These are phyloP conservation scores for Balaenoptera acutorostrata DNA, from an alignment of 2,113 vertebrate genomes.

Conservation along the genomic window DNA sequence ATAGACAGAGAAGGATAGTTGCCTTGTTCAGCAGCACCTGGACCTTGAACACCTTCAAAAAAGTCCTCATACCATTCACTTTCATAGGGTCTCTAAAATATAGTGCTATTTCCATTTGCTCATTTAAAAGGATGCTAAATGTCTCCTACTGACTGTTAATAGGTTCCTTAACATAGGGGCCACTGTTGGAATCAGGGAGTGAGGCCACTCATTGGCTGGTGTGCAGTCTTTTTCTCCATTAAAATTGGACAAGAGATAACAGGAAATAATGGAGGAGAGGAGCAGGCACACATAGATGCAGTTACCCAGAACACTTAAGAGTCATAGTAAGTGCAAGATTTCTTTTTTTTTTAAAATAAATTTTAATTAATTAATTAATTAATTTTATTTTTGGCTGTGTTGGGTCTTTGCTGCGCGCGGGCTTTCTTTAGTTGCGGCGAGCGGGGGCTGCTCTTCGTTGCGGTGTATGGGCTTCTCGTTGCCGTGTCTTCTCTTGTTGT, in stretches of 20 bases:
- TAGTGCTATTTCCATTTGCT: neutral
- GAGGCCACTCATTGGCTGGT: neutral
- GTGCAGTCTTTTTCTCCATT: neutral
- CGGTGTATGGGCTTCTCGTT: no score
- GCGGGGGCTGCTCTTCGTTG: no score
- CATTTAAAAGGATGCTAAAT: neutral
- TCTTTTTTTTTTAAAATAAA: neutral
- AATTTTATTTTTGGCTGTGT: no score
- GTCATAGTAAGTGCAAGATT: neutral
- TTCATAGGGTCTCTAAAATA: neutral
- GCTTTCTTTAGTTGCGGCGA: no score
- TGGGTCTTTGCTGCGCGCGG: no score
- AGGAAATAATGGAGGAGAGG: neutral
- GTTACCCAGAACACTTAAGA: neutral
- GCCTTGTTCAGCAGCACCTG: neutral
- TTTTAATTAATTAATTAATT: no score
- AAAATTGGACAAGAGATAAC: neutral
- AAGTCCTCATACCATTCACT: neutral
- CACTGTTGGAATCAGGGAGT: neutral
- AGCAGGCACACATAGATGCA: neutral
- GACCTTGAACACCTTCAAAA: neutral
- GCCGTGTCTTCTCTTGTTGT: no score
- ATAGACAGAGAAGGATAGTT: neutral
- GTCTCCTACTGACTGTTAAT: neutral
- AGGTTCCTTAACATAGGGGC: neutral